Evolutionary conservation across 2,797 vertebrate species (phyloP), one percentile per base, ranked within the genome.

Genomic region (Scleropages formosus): DNA sequence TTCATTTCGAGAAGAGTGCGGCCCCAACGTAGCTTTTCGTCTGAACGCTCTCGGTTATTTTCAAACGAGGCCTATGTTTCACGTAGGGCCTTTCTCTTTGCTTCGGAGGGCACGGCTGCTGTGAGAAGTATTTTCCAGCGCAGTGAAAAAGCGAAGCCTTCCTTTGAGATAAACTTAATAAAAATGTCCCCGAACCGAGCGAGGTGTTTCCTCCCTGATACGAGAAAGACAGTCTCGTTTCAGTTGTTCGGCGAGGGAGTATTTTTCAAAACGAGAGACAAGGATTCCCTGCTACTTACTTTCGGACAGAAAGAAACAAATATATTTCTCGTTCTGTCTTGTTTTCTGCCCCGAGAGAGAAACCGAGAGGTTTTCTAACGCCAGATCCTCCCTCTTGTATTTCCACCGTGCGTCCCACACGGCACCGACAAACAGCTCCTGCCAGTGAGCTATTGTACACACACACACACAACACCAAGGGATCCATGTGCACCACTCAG

Each of bases 331-430:
- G 64, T 27, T 62, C 44, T 73, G 8, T 27, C 64, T 73, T 72
- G 80, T 72, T 75, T 61, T 77, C 65, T n/a, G 78, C 72, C 79
- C 80, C 82, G 79, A 83, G 83, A 87, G 26, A 79, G 87, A 90
- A 88, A 89, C 82, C 78, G 82, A 85, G 80, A 86, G 82, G 65
- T 82, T 72, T 81, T 56, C 18, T 16, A 13, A 75, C 62, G 74
- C 78, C 11, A 73, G 51, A 83, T 68, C 75, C 81, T 85, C 84
- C 85, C 75, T 77, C 83, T 72, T 80, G 65, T 80, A 16, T 87
- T 88, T 87, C 86, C 87, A 86, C 72, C 66, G 61, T 59, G 62
- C 73, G 31, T 59, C 76, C 76, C 62, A 77, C 76, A 65, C 76
- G 73, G 69, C 49, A 13, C 61, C 64, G 75, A 77, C 67, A 76